phyloP scores from a whole-genome alignment of 2,888 invertebrate species.

The Ariolimax columbianus region DNA sequence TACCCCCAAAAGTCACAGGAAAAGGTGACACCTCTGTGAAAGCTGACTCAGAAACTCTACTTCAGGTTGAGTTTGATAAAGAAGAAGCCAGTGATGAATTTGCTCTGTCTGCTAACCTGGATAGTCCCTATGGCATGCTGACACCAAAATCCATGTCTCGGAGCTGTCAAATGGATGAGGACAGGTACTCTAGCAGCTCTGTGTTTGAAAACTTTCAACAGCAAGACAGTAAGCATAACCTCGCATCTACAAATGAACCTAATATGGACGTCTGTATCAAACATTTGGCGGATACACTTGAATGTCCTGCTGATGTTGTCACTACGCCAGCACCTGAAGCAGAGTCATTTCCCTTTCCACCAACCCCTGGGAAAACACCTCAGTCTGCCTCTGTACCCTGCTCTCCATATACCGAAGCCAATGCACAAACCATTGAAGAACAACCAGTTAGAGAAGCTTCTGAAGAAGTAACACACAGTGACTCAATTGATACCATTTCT shows the following conservation, averaged over 20 bases:
- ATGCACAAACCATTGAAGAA: conserved; percentile 55
- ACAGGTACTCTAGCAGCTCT: neutral
- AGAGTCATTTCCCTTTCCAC: conserved; percentile 41
- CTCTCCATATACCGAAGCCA: conserved; percentile 49
- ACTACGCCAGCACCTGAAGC: neutral
- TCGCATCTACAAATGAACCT: neutral
- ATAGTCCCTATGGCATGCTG: conserved; percentile 33
- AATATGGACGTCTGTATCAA: neutral
- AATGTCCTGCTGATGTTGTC: neutral
- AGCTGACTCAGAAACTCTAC: neutral
- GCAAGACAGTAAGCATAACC: neutral
- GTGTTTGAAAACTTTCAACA: neutral
- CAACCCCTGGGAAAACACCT: conserved; percentile 39
- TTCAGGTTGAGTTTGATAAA: neutral
- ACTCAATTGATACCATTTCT: neutral
- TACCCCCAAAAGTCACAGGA: neutral
- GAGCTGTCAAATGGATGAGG: conserved; percentile 23
- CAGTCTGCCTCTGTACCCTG: conserved; percentile 19
- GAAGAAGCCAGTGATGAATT: neutral
- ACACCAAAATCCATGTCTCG: conserved; percentile 34
- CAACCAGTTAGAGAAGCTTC: neutral
- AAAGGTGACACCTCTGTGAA: neutral
- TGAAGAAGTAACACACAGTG: neutral
- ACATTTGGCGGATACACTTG: neutral
- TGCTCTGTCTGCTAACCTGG: neutral